Conservation (phyloP, 92 coral and sea anemone species). For the Muricea muricata region DNA sequence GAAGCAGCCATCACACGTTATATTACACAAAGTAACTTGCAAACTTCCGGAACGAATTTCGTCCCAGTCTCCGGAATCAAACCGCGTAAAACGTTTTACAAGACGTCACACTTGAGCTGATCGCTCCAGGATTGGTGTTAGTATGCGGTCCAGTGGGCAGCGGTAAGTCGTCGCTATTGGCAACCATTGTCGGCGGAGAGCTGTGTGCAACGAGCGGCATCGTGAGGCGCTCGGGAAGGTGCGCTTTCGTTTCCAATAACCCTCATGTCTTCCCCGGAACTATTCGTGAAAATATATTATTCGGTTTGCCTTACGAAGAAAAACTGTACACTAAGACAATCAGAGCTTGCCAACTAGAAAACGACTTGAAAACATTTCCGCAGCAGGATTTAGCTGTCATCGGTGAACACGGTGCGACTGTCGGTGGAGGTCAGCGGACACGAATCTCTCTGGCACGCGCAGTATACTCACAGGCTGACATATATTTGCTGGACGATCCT, state of each 20-base stretch:
- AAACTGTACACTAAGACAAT: not conserved
- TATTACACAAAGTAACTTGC: not conserved
- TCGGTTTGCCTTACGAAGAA: constrained; percentile 20
- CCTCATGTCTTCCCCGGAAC: constrained; percentile 52
- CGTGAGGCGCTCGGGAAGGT: not conserved
- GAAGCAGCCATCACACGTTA: not conserved
- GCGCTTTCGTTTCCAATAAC: constrained; percentile 28
- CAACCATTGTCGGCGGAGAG: constrained; percentile 22
- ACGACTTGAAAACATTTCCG: constrained; percentile 27
- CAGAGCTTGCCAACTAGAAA: constrained; percentile 28
- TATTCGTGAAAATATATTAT: constrained; percentile 42
- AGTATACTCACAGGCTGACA: constrained; percentile 30
- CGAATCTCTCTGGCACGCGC: constrained; percentile 54
- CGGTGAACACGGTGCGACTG: constrained; percentile 45
- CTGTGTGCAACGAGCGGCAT: constrained; percentile 7
- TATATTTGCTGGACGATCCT: constrained; percentile 50
- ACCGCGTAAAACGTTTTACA: not conserved
- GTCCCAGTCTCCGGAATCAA: not conserved
- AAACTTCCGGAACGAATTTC: not conserved
- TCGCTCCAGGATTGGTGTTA: constrained; percentile 8
- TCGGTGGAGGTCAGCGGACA: constrained; percentile 58
- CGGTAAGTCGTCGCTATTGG: constrained; percentile 40
- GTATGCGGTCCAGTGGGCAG: constrained; percentile 42
- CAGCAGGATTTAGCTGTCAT: constrained; percentile 14
- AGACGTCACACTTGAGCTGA: not conserved